Base-by-base conservation (phyloP, 2,888 invertebrate species). In the Eupithecia subumbrata region DNA sequence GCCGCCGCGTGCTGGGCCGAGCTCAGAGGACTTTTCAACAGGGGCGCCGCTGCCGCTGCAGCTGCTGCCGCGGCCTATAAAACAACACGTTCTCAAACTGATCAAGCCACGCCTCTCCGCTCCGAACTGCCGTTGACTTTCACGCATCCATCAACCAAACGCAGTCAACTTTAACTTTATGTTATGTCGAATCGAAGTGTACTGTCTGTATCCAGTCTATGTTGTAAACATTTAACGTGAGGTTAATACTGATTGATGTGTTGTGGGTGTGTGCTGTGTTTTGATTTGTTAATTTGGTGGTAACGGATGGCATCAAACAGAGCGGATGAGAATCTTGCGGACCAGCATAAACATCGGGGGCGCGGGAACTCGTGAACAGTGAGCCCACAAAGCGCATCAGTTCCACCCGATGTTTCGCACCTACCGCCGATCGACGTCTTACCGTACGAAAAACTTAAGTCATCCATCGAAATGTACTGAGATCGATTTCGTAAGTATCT, bases 1-100 rank as follows among this genome's bases (percentile, higher is more conserved):
- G 98, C 98, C 85, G 97, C 97, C 82, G 97, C 97, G 96, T 98
- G 97, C 95, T 97, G 98, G 91, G 97, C 97, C 91, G 96, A 95
- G 91, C 96, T 97, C 94, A 97, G 95, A 90, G 97, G 97, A 80
- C 97, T 97, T 96, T 97, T 97, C 95, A 97, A 95, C 92, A 98
- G 95, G 76, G 97, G 97, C 84, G 96, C 96, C 82, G 97, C 96
- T 83, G 97, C 97, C 87, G 97, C 97, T 82, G 97, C 97, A 82
- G 97, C 97, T 82, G 96, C 96, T 78, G 96, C 96, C 73, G 96
- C 96, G 80, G 95, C 95, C 93, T 94, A 95, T 74, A 77, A 66
- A 63, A 72, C 71, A 69, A 34, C 8, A 69, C 68, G 40, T 37
- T 43, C 22, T 40, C 18, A 60, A 70, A 52, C 25, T 37, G 66